Evolutionary conservation across 2,888 invertebrate species (phyloP).

Genomic region (Metalampra italica): DNA sequence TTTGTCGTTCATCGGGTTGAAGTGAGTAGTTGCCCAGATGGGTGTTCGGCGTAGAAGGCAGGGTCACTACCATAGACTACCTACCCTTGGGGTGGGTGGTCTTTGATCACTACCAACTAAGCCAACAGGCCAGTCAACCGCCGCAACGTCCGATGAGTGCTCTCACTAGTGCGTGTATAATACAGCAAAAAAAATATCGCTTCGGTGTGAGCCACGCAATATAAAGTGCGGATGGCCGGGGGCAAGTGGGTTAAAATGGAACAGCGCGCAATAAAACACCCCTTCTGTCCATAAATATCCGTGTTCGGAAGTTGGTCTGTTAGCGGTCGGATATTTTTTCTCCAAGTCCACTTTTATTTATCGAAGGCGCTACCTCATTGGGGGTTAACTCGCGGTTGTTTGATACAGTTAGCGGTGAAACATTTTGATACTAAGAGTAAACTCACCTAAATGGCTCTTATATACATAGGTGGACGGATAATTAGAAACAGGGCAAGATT

Average conservation of each 20-base stretch:
- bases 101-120: no score
- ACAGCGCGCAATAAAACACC: slow-evolving; percentile 70
- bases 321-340: slow-evolving; percentile 70
- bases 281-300: slow-evolving; percentile 76
- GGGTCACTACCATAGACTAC: no score
- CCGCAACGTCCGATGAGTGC: no score
- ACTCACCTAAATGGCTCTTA: no score
- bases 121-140: no score
- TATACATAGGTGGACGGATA: no score
- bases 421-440: neutral
- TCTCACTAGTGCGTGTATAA: no score
- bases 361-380: slow-evolving; percentile 37
- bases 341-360: slow-evolving; percentile 62
- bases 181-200: neutral
- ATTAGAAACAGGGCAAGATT: no score
- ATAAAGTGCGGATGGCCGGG: slow-evolving; percentile 68
- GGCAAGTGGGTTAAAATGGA: slow-evolving; percentile 75
- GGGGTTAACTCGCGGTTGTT: neutral
- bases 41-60: no score
- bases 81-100: no score
- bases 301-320: slow-evolving; percentile 73
- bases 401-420: neutral
- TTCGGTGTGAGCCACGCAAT: slow-evolving; percentile 36
- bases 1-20: no score
- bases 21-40: no score